phyloP scores from a whole-genome alignment of 2,113 vertebrate genomes.

The Dipodomys merriami region DNA sequence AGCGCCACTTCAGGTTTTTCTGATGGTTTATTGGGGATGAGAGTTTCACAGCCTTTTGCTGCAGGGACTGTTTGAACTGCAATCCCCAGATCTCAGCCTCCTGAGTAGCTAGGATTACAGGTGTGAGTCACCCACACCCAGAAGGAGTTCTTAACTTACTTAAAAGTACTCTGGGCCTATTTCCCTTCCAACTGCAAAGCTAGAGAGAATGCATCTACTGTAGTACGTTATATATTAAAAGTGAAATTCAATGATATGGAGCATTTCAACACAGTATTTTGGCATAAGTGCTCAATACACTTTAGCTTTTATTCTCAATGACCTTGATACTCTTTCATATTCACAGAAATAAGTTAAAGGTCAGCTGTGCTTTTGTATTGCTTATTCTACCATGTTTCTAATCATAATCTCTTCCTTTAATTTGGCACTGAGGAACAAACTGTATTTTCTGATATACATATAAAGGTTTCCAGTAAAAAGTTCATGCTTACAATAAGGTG shows the following conservation, averaged over 20 bases:
- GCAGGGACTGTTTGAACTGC: too few species aligned
- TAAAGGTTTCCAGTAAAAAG: background rate
- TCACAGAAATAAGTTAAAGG: background rate
- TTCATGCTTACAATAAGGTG: background rate
- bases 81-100: too few species aligned
- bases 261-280: background rate
- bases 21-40: too few species aligned
- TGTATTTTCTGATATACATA: background rate
- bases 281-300: background rate
- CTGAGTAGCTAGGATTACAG: too few species aligned
- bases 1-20: too few species aligned
- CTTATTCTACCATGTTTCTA: background rate
- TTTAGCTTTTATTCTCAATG: constrained; percentile 12
- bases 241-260: background rate
- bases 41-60: too few species aligned
- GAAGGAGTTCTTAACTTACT: background rate
- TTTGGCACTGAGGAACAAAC: background rate
- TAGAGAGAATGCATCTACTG: background rate
- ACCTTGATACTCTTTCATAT: background rate
- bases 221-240: background rate
- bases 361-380: background rate
- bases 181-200: background rate
- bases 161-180: background rate
- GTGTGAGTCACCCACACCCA: too few species aligned
- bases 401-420: background rate